A percentile compares a stretch with the other conserved stretches of the same genome.
Evolutionary conservation across 2,888 invertebrate genomes (phyloP).

Genomic region (Eilema depressum): DNA sequence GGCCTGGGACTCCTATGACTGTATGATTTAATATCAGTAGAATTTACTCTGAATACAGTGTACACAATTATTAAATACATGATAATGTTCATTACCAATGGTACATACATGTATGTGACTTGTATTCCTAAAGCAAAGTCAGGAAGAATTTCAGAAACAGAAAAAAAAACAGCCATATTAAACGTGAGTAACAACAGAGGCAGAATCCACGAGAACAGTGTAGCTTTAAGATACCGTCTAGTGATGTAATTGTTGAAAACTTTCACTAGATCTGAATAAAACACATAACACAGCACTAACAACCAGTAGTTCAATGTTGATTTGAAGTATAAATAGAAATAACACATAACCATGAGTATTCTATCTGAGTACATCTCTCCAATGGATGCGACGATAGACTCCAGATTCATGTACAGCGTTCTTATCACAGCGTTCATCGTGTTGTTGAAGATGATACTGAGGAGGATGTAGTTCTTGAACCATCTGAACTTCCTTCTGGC

Average conservation of each 20-base stretch:
- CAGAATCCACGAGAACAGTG: slow-evolving; percentile 26
- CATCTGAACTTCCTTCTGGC: slow-evolving; percentile 3
- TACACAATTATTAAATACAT: slow-evolving; percentile 8
- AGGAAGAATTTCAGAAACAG: background rate
- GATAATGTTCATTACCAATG: slow-evolving; percentile 4
- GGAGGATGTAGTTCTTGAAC: slow-evolving; percentile 31
- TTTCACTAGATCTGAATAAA: slow-evolving; percentile 34
- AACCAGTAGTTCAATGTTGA: slow-evolving; percentile 30
- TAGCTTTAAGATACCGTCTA: slow-evolving; percentile 25
- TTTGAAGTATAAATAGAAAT: slow-evolving; percentile 27
- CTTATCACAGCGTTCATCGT: slow-evolving; percentile 14
- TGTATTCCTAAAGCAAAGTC: background rate
- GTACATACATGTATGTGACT: slow-evolving; percentile 12
- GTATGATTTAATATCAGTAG: background rate
- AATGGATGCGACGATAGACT: background rate
- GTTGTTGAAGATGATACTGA: slow-evolving; percentile 29
- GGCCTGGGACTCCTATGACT: background rate
- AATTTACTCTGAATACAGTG: background rate
- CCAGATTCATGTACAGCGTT: background rate
- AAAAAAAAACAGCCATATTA: slow-evolving; percentile 7
- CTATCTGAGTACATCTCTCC: background rate
- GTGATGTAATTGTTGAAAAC: slow-evolving; percentile 19
- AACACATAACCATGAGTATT: background rate
- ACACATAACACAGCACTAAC: slow-evolving; percentile 29
- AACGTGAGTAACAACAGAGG: slow-evolving; percentile 13